A percentile compares a stretch with the other conserved stretches of the same genome.
These are phyloP conservation scores for Coendou prehensilis DNA, from an alignment of 2,797 vertebrate species.

Conservation along the genomic window DNA sequence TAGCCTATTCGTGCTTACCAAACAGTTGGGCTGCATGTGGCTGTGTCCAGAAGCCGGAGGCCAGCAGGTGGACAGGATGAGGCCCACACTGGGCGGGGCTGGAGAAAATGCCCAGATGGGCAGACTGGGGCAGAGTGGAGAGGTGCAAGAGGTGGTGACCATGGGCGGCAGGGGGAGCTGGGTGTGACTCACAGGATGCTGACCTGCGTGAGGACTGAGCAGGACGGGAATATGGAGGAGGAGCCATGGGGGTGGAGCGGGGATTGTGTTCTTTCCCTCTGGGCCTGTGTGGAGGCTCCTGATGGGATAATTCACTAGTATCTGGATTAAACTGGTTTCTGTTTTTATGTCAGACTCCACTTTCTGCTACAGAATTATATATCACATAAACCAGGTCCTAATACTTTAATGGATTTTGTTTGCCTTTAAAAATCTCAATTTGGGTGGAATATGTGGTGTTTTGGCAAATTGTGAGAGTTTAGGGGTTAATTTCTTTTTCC, in stretches of 20 bases:
- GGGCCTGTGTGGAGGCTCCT: not conserved
- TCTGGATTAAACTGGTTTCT: not conserved
- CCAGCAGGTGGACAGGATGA: not conserved
- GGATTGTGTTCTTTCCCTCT: not conserved
- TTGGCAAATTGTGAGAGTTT: slow-evolving; percentile 31
- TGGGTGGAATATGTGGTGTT: slow-evolving; percentile 45
- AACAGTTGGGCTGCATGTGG: not conserved
- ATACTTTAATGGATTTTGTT: not conserved
- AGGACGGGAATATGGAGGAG: accelerated
- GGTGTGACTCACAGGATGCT: slow-evolving; percentile 60
- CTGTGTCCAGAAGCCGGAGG: not conserved
- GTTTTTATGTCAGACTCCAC: slow-evolving; percentile 11
- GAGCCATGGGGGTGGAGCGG: not conserved
- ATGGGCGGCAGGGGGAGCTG: not conserved
- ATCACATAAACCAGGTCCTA: not conserved
- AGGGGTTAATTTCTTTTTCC: slow-evolving; percentile 32
- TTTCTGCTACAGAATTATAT: slow-evolving; percentile 44
- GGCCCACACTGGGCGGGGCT: not conserved
- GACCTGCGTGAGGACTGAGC: not conserved
- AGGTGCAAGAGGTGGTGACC: not conserved
- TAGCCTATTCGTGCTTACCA: not conserved
- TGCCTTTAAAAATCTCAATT: slow-evolving; percentile 1
- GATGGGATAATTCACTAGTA: not conserved
- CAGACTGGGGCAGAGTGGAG: not conserved
- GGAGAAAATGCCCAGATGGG: not conserved